A percentile compares a stretch with the other conserved stretches of the same genome.
Evolutionary conservation across 2,113 vertebrate species (phyloP).

Genomic region (Thamnaconus septentrionalis): DNA sequence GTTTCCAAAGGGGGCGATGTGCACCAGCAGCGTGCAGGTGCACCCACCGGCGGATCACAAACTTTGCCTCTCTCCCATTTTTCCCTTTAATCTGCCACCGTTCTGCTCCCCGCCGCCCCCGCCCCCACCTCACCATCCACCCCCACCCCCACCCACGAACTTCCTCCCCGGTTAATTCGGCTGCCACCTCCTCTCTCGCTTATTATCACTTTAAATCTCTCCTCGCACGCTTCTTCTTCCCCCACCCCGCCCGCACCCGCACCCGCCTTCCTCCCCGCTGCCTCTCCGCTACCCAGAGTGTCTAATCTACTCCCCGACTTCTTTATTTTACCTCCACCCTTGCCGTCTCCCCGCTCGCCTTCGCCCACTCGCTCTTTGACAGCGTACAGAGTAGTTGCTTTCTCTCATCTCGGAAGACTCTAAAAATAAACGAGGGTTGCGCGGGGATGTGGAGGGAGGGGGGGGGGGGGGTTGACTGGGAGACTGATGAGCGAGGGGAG

Average conservation of each 20-base stretch:
- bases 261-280: constrained; percentile 20
- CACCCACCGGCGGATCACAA: constrained; percentile 17
- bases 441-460: constrained; percentile 7
- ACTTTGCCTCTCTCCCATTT: neutral
- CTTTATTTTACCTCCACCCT: constrained; percentile 31
- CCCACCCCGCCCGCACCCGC: neutral
- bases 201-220: constrained; percentile 28
- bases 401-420: constrained; percentile 59
- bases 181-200: constrained; percentile 22
- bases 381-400: constrained; percentile 56
- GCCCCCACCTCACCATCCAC: neutral
- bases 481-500: neutral
- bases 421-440: constrained; percentile 63
- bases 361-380: constrained; percentile 60
- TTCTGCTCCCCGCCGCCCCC: neutral
- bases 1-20: no score
- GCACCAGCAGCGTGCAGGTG: constrained; percentile 2
- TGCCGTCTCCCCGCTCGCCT: constrained; percentile 23
- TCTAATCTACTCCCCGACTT: constrained; percentile 45
- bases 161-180: constrained; percentile 29
- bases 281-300: constrained; percentile 30
- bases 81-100: constrained; percentile 2
- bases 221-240: constrained; percentile 6
- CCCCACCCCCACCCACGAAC: neutral
- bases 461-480: constrained; percentile 24